Conservation (phyloP, 2,797 vertebrate genomes). For the Crocidura indochinensis region DNA sequence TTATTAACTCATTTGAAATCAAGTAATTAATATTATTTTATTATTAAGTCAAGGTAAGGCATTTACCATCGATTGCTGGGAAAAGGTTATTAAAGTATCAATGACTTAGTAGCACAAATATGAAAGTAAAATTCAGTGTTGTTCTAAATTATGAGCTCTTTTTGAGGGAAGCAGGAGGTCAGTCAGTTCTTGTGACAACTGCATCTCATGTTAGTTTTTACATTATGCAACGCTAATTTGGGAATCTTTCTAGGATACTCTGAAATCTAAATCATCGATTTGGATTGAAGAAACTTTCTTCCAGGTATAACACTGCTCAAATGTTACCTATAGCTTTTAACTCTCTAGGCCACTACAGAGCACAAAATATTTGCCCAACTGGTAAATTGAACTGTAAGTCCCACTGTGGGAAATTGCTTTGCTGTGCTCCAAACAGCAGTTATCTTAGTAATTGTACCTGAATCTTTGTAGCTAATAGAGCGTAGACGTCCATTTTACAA, state of each 20-base stretch:
- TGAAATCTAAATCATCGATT: slow-evolving; percentile 86
- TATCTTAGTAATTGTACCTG: slow-evolving; percentile 93
- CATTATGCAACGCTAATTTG: slow-evolving; percentile 78
- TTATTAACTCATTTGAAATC: slow-evolving; percentile 67
- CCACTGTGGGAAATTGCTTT: slow-evolving; percentile 94
- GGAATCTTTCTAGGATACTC: slow-evolving; percentile 51
- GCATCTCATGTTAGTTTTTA: slow-evolving; percentile 73
- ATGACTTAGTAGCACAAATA: slow-evolving; percentile 79
- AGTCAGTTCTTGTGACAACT: slow-evolving; percentile 72
- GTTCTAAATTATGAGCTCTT: slow-evolving; percentile 57
- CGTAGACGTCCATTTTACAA: slow-evolving; percentile 88
- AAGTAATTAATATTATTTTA: slow-evolving; percentile 69
- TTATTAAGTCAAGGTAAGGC: slow-evolving; percentile 74
- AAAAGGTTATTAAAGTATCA: slow-evolving; percentile 76
- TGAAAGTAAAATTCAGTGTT: slow-evolving; percentile 72
- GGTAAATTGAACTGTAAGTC: slow-evolving; percentile 94
- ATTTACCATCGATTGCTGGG: slow-evolving; percentile 72
- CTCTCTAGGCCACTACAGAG: slow-evolving; percentile 91
- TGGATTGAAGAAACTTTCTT: slow-evolving; percentile 89
- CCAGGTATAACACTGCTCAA: slow-evolving; percentile 88
- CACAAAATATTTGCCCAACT: slow-evolving; percentile 93
- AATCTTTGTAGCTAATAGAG: slow-evolving; percentile 92
- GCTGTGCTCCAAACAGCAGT: slow-evolving; percentile 92
- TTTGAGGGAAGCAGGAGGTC: slow-evolving; percentile 54
- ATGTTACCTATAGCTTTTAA: slow-evolving; percentile 91